A percentile compares a stretch with the other conserved stretches of the same genome.
Evolutionary conservation across 1,140 invertebrate genomes (phyloP).

Genomic region (Acromyrmex echinatior): DNA sequence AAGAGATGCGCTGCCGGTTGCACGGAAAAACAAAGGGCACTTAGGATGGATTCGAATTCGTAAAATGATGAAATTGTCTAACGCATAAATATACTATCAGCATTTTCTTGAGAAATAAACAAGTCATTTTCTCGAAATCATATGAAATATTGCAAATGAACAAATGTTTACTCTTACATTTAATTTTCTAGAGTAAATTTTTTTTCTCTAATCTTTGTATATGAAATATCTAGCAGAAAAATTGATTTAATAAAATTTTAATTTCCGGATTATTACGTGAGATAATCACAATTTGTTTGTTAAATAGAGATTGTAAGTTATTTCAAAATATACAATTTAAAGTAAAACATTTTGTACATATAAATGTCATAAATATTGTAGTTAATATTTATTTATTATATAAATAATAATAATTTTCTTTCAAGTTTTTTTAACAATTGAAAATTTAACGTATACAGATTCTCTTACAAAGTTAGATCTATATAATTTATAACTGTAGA

Average conservation of each 20-base stretch:
- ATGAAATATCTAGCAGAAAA: not conserved
- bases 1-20: constrained; percentile 17
- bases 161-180: constrained; percentile 15
- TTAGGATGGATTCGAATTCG: constrained; percentile 41
- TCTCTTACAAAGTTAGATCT: not conserved
- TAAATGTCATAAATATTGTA: not conserved
- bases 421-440: not conserved
- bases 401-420: not conserved
- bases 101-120: not conserved
- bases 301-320: constrained; percentile 7
- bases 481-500: not conserved
- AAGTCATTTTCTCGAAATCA: not conserved
- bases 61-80: constrained; percentile 40
- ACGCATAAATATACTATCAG: constrained; percentile 9
- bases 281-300: not conserved
- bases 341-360: not conserved
- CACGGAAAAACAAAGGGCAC: constrained; percentile 36
- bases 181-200: not conserved
- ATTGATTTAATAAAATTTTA: not conserved
- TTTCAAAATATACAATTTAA: constrained; percentile 9
- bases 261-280: not conserved
- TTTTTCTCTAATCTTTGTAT: not conserved
- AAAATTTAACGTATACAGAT: not conserved
- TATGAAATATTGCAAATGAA: not conserved
- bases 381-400: not conserved